Conservation (phyloP, 2,888 invertebrate species). For the Lypha dubia region DNA sequence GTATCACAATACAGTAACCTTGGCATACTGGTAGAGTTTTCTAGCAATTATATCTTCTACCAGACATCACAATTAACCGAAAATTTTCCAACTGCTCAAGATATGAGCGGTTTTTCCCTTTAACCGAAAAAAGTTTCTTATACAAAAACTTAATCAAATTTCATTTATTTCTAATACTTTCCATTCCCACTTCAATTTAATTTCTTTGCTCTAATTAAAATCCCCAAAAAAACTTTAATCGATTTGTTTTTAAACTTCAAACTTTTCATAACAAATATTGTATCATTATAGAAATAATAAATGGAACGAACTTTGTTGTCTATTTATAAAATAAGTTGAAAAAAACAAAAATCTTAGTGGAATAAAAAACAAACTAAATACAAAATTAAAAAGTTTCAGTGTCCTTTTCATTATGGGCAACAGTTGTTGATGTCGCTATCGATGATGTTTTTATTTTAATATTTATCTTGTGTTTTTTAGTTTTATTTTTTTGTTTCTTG, state of each 20-base stretch:
- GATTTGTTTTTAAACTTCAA: background rate
- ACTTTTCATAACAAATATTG: background rate
- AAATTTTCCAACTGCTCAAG: too few relatives aligned
- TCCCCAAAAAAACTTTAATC: constrained; percentile 2
- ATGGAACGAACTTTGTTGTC: background rate
- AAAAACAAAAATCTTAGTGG: background rate
- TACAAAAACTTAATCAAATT: background rate
- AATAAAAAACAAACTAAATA: constrained; percentile 26
- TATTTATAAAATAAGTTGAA: too few relatives aligned
- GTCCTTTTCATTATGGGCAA: constrained; percentile 26
- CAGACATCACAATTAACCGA: too few relatives aligned
- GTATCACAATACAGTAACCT: too few relatives aligned
- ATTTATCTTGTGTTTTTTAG: too few relatives aligned
- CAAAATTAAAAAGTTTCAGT: constrained; percentile 36
- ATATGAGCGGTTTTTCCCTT: too few relatives aligned
- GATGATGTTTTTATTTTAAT: constrained; percentile 15
- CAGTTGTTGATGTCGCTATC: constrained; percentile 10
- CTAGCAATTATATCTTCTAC: too few relatives aligned
- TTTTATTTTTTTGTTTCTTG: constrained; percentile 29
- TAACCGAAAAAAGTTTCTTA: too few relatives aligned
- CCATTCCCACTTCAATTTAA: background rate
- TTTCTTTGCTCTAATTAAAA: too few relatives aligned
- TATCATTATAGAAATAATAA: background rate
- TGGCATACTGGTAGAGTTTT: too few relatives aligned
- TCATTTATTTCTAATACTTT: background rate